Percentiles rank a stretch among this genome's conserved stretches.
These are phyloP conservation scores for Pampus argenteus DNA, from an alignment of 2,797 vertebrate species.

Conservation along the genomic window DNA sequence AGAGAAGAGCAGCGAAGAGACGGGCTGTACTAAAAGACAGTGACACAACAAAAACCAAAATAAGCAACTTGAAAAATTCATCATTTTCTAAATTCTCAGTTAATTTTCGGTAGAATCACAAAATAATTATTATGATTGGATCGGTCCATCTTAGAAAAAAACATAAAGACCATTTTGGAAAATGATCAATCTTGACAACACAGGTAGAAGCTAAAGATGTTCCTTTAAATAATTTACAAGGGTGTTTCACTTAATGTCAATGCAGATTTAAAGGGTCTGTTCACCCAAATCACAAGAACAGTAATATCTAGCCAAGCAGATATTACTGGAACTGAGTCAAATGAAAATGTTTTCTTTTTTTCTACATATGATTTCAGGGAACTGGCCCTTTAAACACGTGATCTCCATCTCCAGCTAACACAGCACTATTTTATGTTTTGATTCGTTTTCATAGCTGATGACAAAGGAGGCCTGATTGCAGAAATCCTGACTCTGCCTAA, in stretches of 20 bases:
- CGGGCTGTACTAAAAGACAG: conserved; percentile 18
- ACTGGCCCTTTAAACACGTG: neutral
- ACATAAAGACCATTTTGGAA: too few relatives aligned
- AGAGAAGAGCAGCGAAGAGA: conserved; percentile 40
- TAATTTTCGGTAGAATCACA: neutral
- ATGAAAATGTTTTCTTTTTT: neutral
- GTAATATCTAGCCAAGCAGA: neutral
- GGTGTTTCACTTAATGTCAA: neutral
- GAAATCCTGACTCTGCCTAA: neutral
- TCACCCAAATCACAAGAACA: conserved; percentile 14
- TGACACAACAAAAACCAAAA: too few relatives aligned
- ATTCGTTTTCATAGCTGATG: conserved; percentile 4
- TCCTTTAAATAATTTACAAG: neutral
- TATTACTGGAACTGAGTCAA: neutral
- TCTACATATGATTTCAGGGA: neutral
- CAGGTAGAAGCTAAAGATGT: neutral
- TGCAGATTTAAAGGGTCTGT: neutral
- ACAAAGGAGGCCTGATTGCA: conserved; percentile 6
- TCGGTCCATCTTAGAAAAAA: too few relatives aligned
- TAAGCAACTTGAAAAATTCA: neutral
- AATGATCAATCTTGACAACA: too few relatives aligned
- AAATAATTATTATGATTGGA: too few relatives aligned
- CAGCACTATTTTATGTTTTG: neutral
- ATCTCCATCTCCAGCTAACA: neutral
- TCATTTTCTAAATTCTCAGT: neutral